Base-by-base conservation (phyloP, 2,113 vertebrate species). In the Neogobius melanostomus region DNA sequence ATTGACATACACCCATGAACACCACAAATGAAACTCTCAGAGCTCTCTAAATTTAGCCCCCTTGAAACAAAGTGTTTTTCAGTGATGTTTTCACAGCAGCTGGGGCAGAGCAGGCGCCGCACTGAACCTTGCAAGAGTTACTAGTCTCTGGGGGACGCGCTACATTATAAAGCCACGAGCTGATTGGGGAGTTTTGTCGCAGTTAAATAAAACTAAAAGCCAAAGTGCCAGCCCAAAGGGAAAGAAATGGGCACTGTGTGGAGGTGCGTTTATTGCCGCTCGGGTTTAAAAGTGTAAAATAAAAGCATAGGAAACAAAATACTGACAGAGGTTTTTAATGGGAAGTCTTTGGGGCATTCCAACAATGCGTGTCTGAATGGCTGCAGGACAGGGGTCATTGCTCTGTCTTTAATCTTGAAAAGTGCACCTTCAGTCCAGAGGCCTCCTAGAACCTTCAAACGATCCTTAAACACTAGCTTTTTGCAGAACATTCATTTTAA, bases 331-430 rank as follows among this genome's bases (percentile, higher is more conserved):
- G 59, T 3, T n/a, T 56, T 56, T 56, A 1, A 56, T 28, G 42
- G 43, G 56, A 43, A 15, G 46, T 66, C 76, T 49, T 54, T 0
- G 49, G 76, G 11, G 79, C 80, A 92, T 91, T 91, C 66, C 80
- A 92, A 71, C 82, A 70, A 92, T 93, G 90, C 87, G 71, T 91
- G 87, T 91, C 88, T 17, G 86, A 90, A 70, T 66, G 10, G 66
- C 72, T 88, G 84, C 88, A 90, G 88, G 67, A 85, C 12, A 28
- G 14, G 69, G 82, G 82, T 85, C 83, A 87, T 85, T 17, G 53
- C 66, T 91, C 85, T 86, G 70, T 54, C 72, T 71, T 79, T 82
- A 74, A 85, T 82, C 76, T 84, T 74, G 46, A 1, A 10, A 4
- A 5, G 11, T 28, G 42, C 59, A 51, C 6, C 64, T 14, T 4